Base-by-base conservation (phyloP, 2,888 invertebrate genomes). In the Aporophyla lueneburgensis region DNA sequence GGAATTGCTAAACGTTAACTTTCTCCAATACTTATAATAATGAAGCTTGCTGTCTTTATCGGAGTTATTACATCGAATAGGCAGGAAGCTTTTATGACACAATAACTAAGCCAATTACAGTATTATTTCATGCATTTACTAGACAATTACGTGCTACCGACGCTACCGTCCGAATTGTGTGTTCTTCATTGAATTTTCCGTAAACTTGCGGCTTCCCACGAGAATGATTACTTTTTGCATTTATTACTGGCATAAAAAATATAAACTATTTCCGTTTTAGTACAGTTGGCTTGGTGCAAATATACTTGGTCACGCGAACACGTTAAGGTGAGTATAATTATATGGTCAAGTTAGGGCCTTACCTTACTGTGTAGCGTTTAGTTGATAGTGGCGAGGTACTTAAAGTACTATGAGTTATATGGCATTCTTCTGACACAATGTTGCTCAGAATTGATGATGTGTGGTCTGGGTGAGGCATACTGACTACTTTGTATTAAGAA, bases 221-320 rank as follows among this genome's bases (percentile, higher is more conserved):
- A 89, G 88, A 90, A 89, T 86, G 78, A 86, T 86, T 80, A 83
- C 76, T 89, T 90, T 89, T 91, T 92, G 83, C 86, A 88, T 89
- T 88, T 88, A 83, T 88, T 88, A 80, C 70, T 27, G 62, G 46
- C 68, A 83, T 79, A 87, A 91, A 87, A 87, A 88, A 89, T 86
- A 86, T 86, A 84, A 87, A 89, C 87, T 87, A 88, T 92, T 90
- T 92, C 92, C 91, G 91, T 87, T 87, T 81, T 59, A 80, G 78
- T 83, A 67, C 83, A 81, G 79, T 83, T 81, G 62, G 71, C 73
- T 69, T 74, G 78, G 80, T 80, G 86, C 81, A 88, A 85, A 85
- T 85, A 87, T 83, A 79, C 83, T 78, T 81, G 75, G 79, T 80
- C 92, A 92, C 92, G 92, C 92, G 71, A 91, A 71, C 85, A 84